These are phyloP conservation scores for Motacilla tschutschensis DNA, from an alignment of 2,113 vertebrate genomes.

Conservation along the genomic window DNA sequence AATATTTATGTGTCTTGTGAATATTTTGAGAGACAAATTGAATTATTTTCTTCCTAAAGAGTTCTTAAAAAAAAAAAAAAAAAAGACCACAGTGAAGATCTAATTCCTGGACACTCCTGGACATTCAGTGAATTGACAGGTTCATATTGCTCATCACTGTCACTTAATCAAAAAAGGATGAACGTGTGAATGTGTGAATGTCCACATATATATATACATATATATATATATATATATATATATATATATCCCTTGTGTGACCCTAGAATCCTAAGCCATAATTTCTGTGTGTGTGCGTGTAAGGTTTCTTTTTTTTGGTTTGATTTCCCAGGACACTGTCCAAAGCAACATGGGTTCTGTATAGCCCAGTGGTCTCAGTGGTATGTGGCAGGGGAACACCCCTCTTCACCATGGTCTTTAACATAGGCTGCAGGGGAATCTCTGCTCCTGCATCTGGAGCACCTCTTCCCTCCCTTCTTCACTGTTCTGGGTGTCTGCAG, in stretches of 20 bases:
- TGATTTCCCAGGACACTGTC: not conserved
- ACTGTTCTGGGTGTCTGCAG: not conserved
- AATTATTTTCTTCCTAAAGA: not conserved
- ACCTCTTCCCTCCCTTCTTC: not conserved
- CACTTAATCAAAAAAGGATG: not conserved
- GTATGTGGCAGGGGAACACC: no score
- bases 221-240: not conserved
- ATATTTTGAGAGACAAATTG: not conserved
- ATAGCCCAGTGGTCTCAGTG: no score
- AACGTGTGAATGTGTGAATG: not conserved
- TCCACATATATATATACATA: not conserved
- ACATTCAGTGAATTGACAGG: not conserved
- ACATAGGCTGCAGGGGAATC: not conserved
- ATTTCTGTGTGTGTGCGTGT: fast-evolving
- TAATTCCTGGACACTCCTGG: not conserved
- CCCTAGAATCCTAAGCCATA: not conserved
- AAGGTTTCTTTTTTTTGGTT: not conserved
- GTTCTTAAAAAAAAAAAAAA: not conserved
- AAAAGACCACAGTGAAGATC: fast-evolving
- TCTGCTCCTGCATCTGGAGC: not conserved
- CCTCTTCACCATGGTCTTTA: not conserved
- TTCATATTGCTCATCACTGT: not conserved
- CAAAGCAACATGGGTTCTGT: no score
- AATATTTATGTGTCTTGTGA: not conserved
- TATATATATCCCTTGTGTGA: not conserved